These are phyloP conservation scores for Ciconia maguari DNA, from an alignment of 2,113 vertebrate species.

Conservation along the genomic window DNA sequence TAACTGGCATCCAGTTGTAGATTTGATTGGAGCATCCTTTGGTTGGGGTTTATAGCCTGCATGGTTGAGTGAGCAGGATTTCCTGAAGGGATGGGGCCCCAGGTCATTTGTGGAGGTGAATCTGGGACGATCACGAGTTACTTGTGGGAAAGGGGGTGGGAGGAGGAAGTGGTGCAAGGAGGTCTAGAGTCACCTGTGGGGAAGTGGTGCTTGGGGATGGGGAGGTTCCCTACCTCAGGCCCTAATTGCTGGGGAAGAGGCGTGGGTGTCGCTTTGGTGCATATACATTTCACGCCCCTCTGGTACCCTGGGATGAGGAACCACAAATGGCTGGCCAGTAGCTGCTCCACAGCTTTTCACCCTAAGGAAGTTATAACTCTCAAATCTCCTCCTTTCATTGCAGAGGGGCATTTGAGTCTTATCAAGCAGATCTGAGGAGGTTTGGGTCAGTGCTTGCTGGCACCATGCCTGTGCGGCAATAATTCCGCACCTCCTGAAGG, in stretches of 20 bases:
- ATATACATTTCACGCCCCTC: neutral
- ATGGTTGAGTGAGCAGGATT: neutral
- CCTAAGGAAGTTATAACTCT: neutral
- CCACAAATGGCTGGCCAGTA: neutral
- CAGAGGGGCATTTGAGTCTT: neutral
- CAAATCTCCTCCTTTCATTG: neutral
- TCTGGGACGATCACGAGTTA: neutral
- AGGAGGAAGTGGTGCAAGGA: neutral
- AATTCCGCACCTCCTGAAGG: neutral
- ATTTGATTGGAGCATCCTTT: slow-evolving; percentile 20
- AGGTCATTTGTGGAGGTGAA: neutral
- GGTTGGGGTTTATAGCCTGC: neutral
- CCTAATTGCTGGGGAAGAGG: neutral
- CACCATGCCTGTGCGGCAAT: neutral
- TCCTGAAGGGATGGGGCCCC: neutral
- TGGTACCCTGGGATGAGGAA: neutral
- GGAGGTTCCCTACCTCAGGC: neutral
- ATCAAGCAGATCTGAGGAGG: neutral
- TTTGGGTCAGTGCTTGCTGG: neutral
- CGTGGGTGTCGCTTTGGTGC: neutral
- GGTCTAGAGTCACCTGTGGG: neutral
- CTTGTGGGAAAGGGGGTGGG: neutral
- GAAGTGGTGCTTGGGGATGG: neutral
- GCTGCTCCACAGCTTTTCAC: neutral
- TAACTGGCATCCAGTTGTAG: slow-evolving; percentile 1